Evolutionary conservation across 2,113 vertebrate species (phyloP).

Genomic region (Triplophysa siluroides): DNA sequence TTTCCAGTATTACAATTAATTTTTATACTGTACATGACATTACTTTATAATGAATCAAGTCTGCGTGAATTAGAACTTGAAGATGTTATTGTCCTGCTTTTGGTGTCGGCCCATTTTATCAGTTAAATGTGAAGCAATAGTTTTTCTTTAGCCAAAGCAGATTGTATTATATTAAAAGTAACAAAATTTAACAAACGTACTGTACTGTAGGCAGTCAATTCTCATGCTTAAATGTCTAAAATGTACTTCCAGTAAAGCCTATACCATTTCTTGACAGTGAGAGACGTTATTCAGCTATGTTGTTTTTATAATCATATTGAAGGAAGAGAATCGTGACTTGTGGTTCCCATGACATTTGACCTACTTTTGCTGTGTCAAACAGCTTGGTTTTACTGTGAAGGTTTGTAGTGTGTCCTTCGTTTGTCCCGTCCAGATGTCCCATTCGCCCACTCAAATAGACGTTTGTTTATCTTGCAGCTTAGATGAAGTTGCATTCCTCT

Average conservation of each 20-base stretch:
- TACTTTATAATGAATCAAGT: not conserved
- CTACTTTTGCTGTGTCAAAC: conserved; percentile 34
- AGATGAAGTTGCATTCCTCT: conserved; percentile 64
- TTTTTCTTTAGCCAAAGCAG: not conserved
- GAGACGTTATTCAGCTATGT: conserved; percentile 23
- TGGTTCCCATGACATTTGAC: conserved; percentile 72
- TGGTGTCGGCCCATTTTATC: not conserved
- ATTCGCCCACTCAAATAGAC: not conserved
- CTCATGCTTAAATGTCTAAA: not conserved
- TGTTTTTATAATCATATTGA: conserved; percentile 17
- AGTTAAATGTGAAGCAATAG: not conserved
- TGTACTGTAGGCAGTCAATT: too few species aligned
- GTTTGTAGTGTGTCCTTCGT: conserved; percentile 31
- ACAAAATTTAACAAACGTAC: not conserved
- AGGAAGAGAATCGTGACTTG: conserved; percentile 13
- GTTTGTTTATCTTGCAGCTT: not conserved
- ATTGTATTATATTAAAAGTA: not conserved
- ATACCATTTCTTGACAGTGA: conserved; percentile 2
- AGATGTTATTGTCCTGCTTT: not conserved
- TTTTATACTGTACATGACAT: not conserved
- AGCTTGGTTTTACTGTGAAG: conserved; percentile 37
- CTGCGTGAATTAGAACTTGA: not conserved
- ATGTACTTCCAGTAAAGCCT: conserved; percentile 12
- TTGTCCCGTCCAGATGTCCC: conserved; percentile 50
- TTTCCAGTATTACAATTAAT: not conserved